Evolutionary conservation across 2,113 vertebrate genomes (phyloP).

Genomic region (Arizona elegans): DNA sequence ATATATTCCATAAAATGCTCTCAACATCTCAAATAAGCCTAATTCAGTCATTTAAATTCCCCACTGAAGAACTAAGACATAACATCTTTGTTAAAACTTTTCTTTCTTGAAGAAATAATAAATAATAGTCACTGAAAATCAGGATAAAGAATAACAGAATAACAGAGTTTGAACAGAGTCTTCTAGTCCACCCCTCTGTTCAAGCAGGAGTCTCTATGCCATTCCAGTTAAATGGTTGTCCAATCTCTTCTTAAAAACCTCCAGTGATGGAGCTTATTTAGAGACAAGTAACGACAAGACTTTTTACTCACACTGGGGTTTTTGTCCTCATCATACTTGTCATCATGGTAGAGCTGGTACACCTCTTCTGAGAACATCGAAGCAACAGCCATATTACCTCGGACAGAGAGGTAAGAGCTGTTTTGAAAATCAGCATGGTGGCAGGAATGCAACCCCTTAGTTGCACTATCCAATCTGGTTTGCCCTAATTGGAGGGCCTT

Average conservation of each 20-base stretch:
- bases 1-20: background rate
- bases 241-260: background rate
- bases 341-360: constrained; percentile 69
- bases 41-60: background rate
- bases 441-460: constrained; percentile 2
- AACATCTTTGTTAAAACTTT: background rate
- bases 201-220: background rate
- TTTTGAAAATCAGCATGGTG: constrained; percentile 25
- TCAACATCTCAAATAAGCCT: background rate
- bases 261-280: background rate
- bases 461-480: background rate
- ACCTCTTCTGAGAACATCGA: constrained; percentile 72
- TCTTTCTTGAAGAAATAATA: background rate
- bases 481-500: background rate
- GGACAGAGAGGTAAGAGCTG: constrained; percentile 77
- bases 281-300: background rate
- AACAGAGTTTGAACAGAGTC: background rate
- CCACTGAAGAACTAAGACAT: background rate
- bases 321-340: constrained; percentile 78
- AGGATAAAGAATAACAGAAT: background rate
- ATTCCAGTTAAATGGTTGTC: background rate
- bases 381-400: constrained; percentile 74
- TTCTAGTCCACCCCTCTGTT: no score
- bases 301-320: constrained; percentile 81
- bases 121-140: background rate